Percentiles rank a stretch among this genome's conserved stretches.
Conservation (phyloP, 2,888 invertebrate species). For the Ephialtes manifestator region DNA sequence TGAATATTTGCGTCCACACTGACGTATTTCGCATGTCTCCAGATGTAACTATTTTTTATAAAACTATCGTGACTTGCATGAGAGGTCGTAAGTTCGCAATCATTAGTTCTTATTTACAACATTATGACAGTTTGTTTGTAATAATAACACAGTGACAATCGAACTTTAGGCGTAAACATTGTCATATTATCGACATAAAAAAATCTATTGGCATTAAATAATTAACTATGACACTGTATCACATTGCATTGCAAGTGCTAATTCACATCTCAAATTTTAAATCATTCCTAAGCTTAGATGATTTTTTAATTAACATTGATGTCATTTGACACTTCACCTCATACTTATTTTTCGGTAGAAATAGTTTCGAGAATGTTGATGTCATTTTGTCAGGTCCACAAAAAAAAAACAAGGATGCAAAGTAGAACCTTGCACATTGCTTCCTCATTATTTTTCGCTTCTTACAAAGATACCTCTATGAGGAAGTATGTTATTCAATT, state of each 20-base stretch:
- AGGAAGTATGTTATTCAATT: no score
- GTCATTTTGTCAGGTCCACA: no score
- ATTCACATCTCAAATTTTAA: background rate
- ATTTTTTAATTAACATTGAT: no score
- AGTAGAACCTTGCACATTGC: no score
- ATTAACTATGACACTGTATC: background rate
- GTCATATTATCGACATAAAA: background rate
- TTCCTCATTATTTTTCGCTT: no score
- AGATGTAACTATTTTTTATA: slow-evolving; percentile 14
- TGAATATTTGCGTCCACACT: background rate
- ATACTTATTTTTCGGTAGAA: no score
- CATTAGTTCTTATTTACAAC: slow-evolving; percentile 14
- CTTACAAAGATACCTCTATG: no score
- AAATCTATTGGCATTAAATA: background rate
- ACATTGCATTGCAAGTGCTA: background rate
- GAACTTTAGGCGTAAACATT: slow-evolving; percentile 15
- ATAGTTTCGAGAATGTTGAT: no score
- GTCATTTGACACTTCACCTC: no score
- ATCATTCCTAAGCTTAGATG: background rate
- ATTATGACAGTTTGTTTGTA: slow-evolving; percentile 24
- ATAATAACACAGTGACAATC: background rate
- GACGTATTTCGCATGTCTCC: background rate
- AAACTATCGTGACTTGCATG: slow-evolving; percentile 17
- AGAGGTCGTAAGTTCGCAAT: slow-evolving; percentile 13
- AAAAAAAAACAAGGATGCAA: no score